These are phyloP conservation scores for Brachyhypopomus gauderio DNA, from an alignment of 2,113 vertebrate genomes.

Conservation along the genomic window DNA sequence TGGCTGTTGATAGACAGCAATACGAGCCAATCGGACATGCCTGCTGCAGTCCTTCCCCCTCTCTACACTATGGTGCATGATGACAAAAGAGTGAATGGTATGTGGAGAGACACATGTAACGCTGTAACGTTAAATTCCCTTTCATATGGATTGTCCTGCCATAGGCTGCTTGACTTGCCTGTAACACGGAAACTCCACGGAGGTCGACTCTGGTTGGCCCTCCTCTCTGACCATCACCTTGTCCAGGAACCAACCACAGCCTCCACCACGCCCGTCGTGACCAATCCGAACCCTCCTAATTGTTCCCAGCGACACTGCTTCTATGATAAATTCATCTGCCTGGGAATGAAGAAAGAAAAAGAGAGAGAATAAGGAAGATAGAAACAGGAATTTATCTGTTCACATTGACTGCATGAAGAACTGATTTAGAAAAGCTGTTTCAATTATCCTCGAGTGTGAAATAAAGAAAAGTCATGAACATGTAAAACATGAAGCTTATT, in stretches of 20 bases:
- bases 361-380: not conserved
- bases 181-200: conserved; percentile 90
- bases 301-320: conserved; percentile 85
- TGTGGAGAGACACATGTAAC: too few relatives aligned
- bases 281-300: conserved; percentile 87
- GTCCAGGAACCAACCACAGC: conserved; percentile 94
- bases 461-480: too few relatives aligned
- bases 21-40: too few relatives aligned
- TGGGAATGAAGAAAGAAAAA: conserved; percentile 52
- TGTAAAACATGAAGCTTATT: not conserved
- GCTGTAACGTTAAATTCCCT: too few relatives aligned
- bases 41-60: too few relatives aligned
- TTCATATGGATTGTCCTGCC: not conserved
- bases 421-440: too few relatives aligned
- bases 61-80: too few relatives aligned
- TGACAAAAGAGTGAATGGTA: too few relatives aligned
- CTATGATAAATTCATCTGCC: conserved; percentile 94
- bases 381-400: too few relatives aligned
- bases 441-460: too few relatives aligned
- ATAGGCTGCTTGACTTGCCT: conserved; percentile 74
- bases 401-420: too few relatives aligned
- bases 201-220: conserved; percentile 86
- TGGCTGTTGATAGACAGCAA: too few relatives aligned
- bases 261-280: conserved; percentile 89
- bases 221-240: conserved; percentile 94